Evolutionary conservation across 2,888 invertebrate genomes (phyloP).

Genomic region (Erebia epiphron): DNA sequence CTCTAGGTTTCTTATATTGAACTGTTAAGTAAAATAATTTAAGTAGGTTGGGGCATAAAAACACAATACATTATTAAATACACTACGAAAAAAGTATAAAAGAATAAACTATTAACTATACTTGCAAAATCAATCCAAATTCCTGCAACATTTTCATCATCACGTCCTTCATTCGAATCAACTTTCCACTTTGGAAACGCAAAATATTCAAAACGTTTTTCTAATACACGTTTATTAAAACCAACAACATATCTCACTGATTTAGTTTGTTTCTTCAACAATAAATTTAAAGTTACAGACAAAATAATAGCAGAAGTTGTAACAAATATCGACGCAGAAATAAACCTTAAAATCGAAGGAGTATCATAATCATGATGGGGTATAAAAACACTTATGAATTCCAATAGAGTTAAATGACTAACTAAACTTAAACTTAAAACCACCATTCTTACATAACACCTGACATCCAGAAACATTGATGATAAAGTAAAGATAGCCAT

Average conservation of each 20-base stretch:
- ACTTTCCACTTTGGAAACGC: constrained; percentile 48
- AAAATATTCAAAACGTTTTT: constrained; percentile 41
- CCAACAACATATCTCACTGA: constrained; percentile 43
- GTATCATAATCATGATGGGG: constrained; percentile 47
- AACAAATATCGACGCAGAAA: constrained; percentile 50
- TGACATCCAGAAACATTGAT: constrained; percentile 49
- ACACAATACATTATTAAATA: constrained; percentile 46
- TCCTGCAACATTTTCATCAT: constrained; percentile 20
- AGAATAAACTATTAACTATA: constrained; percentile 45
- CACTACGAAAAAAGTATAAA: constrained; percentile 37
- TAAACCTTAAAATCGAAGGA: constrained; percentile 53
- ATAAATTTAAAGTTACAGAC: constrained; percentile 44
- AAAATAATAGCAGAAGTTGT: constrained; percentile 44
- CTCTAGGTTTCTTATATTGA: no score
- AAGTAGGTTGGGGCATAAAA: constrained; percentile 47
- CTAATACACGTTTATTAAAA: constrained; percentile 46
- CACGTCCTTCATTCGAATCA: constrained; percentile 25
- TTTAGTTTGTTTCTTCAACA: constrained; percentile 40
- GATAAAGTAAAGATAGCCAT: constrained; percentile 48
- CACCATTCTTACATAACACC: constrained; percentile 43
- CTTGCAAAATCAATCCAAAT: constrained; percentile 52
- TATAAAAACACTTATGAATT: constrained; percentile 43
- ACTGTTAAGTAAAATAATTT: neutral
- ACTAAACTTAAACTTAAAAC: constrained; percentile 51
- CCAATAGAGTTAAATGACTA: constrained; percentile 49